A percentile compares a stretch with the other conserved stretches of the same genome.
Conservation (phyloP, 2,888 invertebrate species). For the Cremastobaeus sp. region DNA sequence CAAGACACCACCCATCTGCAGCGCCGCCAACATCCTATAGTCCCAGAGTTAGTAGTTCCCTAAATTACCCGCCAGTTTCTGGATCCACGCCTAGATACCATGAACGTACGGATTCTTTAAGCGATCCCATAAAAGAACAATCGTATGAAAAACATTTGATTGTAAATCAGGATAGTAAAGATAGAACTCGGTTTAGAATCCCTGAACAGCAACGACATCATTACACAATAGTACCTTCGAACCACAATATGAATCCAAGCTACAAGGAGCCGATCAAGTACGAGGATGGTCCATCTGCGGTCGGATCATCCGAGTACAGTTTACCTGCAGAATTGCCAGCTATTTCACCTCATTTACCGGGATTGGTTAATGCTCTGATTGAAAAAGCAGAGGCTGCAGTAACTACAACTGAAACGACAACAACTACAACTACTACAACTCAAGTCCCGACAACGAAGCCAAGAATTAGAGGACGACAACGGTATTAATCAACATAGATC, state of each 20-base stretch:
- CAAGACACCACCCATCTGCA: conserved; percentile 50
- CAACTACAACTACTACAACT: conserved; percentile 60
- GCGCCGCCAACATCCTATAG: conserved; percentile 63
- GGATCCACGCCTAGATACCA: conserved; percentile 66
- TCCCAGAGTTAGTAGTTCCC: conserved; percentile 64
- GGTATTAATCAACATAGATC: neutral
- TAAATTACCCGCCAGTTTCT: conserved; percentile 61
- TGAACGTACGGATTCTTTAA: conserved; percentile 56
- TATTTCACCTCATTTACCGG: conserved; percentile 81
- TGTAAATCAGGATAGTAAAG: conserved; percentile 60
- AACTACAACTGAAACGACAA: conserved; percentile 66
- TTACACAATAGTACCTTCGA: conserved; percentile 61
- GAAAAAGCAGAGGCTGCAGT: conserved; percentile 77
- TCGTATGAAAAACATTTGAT: conserved; percentile 60
- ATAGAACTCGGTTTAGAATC: conserved; percentile 53
- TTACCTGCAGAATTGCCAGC: conserved; percentile 81
- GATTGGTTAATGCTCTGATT: conserved; percentile 82
- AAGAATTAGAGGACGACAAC: conserved; percentile 68
- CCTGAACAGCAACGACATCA: conserved; percentile 62
- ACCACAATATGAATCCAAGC: conserved; percentile 58
- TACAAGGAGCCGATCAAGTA: conserved; percentile 48
- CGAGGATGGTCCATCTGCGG: conserved; percentile 53
- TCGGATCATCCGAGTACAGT: conserved; percentile 79
- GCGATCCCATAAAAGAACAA: conserved; percentile 60
- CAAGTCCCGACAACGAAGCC: conserved; percentile 68